phyloP scores from a whole-genome alignment of 2,888 invertebrate species.

The Cheilosia variabilis region DNA sequence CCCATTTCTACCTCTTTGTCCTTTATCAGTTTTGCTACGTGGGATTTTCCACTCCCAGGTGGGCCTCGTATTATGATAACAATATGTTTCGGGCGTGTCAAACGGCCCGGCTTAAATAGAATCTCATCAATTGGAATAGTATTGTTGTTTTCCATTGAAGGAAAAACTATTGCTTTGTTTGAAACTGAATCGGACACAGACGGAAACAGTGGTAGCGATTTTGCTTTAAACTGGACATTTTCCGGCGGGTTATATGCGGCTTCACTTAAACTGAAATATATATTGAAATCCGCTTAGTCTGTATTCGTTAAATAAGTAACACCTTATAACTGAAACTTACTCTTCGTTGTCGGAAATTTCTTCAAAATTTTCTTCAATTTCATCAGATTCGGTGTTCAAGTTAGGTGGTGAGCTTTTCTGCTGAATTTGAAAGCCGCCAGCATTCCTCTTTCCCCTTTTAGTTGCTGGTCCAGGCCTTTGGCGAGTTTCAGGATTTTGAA shows the following conservation, averaged over 20 bases:
- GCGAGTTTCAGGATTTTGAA: constrained; percentile 54
- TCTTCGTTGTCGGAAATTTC: constrained; percentile 82
- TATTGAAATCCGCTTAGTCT: neutral
- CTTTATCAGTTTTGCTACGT: constrained; percentile 94
- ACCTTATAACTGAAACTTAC: constrained; percentile 77
- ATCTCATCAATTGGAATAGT: constrained; percentile 92
- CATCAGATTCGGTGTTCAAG: constrained; percentile 20
- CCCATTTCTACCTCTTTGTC: constrained; percentile 92
- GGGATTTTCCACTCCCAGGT: constrained; percentile 97
- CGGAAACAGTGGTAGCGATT: constrained; percentile 62
- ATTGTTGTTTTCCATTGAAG: constrained; percentile 82
- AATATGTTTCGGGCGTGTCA: constrained; percentile 90
- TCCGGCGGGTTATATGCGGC: neutral
- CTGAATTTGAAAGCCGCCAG: neutral
- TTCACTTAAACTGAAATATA: constrained; percentile 29
- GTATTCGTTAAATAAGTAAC: neutral
- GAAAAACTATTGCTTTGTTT: constrained; percentile 75
- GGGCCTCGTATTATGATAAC: constrained; percentile 95
- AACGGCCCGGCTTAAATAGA: constrained; percentile 91
- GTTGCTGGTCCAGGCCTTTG: constrained; percentile 66
- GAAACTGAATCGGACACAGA: constrained; percentile 63
- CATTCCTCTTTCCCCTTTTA: constrained; percentile 59
- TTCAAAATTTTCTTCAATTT: constrained; percentile 79
- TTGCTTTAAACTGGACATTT: constrained; percentile 43
- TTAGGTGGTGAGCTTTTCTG: neutral